These are phyloP conservation scores for Platypus cylindrus DNA, from an alignment of 2,888 invertebrate genomes.

Conservation along the genomic window DNA sequence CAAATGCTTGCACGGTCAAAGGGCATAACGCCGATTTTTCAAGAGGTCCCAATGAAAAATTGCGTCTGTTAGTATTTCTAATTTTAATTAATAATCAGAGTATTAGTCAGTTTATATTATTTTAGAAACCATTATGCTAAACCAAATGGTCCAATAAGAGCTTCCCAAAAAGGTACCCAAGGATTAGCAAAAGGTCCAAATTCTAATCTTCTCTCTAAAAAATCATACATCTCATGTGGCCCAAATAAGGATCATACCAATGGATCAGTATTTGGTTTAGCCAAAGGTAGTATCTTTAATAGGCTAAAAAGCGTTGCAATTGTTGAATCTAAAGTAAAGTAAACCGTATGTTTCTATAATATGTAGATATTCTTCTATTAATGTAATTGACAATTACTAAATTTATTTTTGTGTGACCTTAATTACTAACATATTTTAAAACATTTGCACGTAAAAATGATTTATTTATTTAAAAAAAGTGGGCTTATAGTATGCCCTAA, in stretches of 20 bases:
- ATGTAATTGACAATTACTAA: no score
- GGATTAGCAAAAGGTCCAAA: slow-evolving; percentile 44
- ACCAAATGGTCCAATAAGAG: slow-evolving; percentile 70
- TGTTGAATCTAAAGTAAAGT: slow-evolving; percentile 41
- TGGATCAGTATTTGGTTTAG: slow-evolving; percentile 57
- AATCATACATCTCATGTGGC: slow-evolving; percentile 46
- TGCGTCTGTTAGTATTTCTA: slow-evolving; percentile 57
- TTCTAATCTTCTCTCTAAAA: slow-evolving; percentile 22
- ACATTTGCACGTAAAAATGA: no score
- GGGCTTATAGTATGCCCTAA: no score
- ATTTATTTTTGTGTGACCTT: no score
- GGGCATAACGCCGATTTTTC: slow-evolving; percentile 61
- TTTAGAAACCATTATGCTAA: slow-evolving; percentile 66
- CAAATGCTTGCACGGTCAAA: slow-evolving; percentile 39
- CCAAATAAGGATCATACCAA: slow-evolving; percentile 54
- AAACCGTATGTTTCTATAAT: slow-evolving; percentile 24
- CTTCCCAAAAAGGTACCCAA: slow-evolving; percentile 41
- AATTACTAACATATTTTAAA: no score
- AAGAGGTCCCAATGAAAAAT: slow-evolving; percentile 67
- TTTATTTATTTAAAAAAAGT: no score
- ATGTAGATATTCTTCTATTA: no score
- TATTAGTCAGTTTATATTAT: neutral
- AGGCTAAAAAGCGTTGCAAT: slow-evolving; percentile 42
- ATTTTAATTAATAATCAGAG: neutral
- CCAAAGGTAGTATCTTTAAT: slow-evolving; percentile 69